Percentiles rank a stretch among this genome's conserved stretches.
Conservation (phyloP, 1,140 invertebrate species). For the Apis mellifera region Amel_HAv3.1 CM009940.2:8960001-8960500, state of each 20-base stretch:
- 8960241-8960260: too few relatives aligned
- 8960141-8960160: background rate
- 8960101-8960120: too few relatives aligned
- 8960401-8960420: background rate
- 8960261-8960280: too few relatives aligned
- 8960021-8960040: background rate
- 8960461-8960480: background rate
- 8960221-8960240: background rate
- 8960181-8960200: background rate
- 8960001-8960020: background rate
- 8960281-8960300: too few relatives aligned
- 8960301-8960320: too few relatives aligned
- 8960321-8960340: background rate
- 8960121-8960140: too few relatives aligned
- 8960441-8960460: slow-evolving; percentile 1
- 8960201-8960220: background rate
- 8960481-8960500: slow-evolving; percentile 5
- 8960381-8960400: background rate
- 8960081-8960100: background rate
- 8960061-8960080: background rate
- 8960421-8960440: background rate
- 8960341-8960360: background rate
- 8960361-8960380: background rate
- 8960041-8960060: background rate
- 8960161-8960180: background rate